Conservation (phyloP, 1,140 invertebrate species). For the Leptinotarsa defecta region DNA sequence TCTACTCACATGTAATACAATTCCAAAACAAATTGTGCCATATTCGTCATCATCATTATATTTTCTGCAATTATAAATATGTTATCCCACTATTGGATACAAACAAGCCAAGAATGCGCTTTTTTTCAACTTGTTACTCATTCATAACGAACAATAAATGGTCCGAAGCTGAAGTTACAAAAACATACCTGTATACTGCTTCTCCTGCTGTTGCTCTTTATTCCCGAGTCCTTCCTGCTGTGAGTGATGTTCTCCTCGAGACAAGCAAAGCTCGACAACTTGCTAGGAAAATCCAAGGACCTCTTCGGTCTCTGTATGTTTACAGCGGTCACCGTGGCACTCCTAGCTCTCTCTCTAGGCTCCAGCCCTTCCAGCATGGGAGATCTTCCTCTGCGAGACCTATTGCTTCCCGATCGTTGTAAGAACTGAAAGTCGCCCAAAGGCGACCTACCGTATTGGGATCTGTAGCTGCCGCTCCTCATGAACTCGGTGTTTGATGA, state of each 20-base stretch:
- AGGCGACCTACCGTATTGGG: constrained; percentile 63
- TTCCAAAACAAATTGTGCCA: too few relatives aligned
- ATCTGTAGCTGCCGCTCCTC: constrained; percentile 59
- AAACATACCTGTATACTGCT: constrained; percentile 78
- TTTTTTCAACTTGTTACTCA: too few relatives aligned
- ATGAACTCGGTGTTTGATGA: constrained; percentile 48
- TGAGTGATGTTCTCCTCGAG: constrained; percentile 71
- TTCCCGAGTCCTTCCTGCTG: constrained; percentile 85
- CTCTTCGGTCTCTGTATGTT: constrained; percentile 48
- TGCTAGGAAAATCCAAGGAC: constrained; percentile 52
- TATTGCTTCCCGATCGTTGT: constrained; percentile 61
- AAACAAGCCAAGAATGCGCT: too few relatives aligned
- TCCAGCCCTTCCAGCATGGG: constrained; percentile 47
- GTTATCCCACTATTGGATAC: too few relatives aligned
- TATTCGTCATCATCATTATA: too few relatives aligned
- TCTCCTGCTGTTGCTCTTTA: constrained; percentile 79
- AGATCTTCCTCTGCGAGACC: constrained; percentile 49
- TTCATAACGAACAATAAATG: too few relatives aligned
- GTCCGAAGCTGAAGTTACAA: too few relatives aligned
- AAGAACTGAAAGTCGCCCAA: constrained; percentile 56
- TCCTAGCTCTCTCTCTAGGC: constrained; percentile 47
- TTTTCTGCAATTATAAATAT: too few relatives aligned
- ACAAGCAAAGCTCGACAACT: constrained; percentile 46
- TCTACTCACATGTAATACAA: too few relatives aligned
- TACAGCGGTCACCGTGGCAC: constrained; percentile 46